phyloP scores from a whole-genome alignment of 35 echinoderm and acorn worm species.

The Amphiura filiformis region DNA sequence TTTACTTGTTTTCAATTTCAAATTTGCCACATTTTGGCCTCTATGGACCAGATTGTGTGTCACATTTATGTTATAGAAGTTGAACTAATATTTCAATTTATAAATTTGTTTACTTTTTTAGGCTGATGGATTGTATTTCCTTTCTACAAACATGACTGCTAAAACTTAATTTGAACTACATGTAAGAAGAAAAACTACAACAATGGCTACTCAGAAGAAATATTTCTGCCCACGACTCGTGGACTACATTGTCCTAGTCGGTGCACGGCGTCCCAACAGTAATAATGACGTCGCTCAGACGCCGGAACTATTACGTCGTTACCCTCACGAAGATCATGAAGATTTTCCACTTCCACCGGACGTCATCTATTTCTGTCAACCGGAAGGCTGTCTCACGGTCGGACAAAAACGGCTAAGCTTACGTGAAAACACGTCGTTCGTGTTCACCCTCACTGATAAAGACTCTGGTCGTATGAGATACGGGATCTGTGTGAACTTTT shows the following conservation, averaged over 20 bases:
- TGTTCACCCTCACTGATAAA: conserved; percentile 95
- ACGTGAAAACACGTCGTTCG: conserved; percentile 85
- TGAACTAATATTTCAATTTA: too few species aligned
- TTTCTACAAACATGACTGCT: too few species aligned
- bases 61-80: too few species aligned
- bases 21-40: too few species aligned
- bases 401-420: conserved; percentile 72
- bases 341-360: conserved; percentile 88
- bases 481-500: conserved; percentile 98
- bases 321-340: conserved; percentile 75
- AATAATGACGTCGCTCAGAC: conserved; percentile 98
- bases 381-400: conserved; percentile 82
- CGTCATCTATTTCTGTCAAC: conserved; percentile 95
- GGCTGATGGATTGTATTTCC: too few species aligned
- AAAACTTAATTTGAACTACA: too few species aligned
- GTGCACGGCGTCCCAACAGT: conserved; percentile 71
- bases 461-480: conserved; percentile 77
- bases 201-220: conserved; percentile 26
- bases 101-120: too few species aligned
- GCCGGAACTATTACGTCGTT: conserved; percentile 78
- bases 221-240: conserved; percentile 83
- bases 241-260: conserved; percentile 90
- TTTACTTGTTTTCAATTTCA: too few species aligned
- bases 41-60: too few species aligned
- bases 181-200: too few species aligned